phyloP scores from a whole-genome alignment of 2,113 vertebrate species.

The Pituophis catenifer region DNA sequence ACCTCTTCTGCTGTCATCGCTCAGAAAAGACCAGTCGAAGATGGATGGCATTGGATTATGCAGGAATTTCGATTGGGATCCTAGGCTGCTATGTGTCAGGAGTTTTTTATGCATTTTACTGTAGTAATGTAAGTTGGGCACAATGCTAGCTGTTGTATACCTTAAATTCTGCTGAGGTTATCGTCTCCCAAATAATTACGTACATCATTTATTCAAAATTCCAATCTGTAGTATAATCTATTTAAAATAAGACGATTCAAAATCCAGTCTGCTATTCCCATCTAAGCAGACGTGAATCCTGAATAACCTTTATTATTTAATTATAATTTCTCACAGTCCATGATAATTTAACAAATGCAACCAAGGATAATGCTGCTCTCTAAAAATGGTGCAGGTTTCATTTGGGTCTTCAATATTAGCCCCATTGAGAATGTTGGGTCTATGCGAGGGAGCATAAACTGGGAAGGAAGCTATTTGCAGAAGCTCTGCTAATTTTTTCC shows the following conservation, averaged over 20 bases:
- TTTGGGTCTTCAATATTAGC: too few species aligned
- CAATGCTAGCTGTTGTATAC: neutral
- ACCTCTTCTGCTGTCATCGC: conserved; percentile 92
- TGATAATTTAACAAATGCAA: neutral
- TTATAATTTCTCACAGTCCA: neutral
- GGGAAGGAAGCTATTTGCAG: too few species aligned
- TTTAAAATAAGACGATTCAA: neutral
- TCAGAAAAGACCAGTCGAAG: conserved; percentile 92
- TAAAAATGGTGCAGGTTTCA: neutral
- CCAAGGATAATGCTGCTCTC: neutral
- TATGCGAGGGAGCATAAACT: too few species aligned
- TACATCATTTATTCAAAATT: neutral
- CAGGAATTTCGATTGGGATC: conserved; percentile 90
- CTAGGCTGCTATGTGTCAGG: conserved; percentile 94
- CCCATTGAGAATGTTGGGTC: too few species aligned
- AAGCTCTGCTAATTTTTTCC: too few species aligned
- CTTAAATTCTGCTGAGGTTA: neutral
- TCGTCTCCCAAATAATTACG: neutral
- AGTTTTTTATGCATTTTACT: conserved; percentile 96
- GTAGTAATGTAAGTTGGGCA: conserved; percentile 82
- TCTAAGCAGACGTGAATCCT: neutral
- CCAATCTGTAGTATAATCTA: neutral
- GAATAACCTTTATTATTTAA: neutral
- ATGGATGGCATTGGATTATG: conserved; percentile 94
- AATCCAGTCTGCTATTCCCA: neutral